phyloP scores from a whole-genome alignment of 2,797 vertebrate genomes.

The Poecilia gillii region DNA sequence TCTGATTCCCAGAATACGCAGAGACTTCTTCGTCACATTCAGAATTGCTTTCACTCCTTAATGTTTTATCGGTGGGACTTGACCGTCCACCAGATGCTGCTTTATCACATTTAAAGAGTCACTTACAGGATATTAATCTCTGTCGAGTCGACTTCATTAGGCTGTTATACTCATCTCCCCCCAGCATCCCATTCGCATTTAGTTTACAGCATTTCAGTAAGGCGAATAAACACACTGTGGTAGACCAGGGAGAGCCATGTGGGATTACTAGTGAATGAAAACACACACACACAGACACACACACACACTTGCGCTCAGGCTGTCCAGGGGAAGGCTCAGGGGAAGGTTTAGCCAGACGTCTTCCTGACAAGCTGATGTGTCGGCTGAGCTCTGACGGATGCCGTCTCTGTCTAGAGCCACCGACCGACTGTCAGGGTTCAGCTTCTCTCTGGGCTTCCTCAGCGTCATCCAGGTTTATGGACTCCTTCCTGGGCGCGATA shows the following conservation, averaged over 20 bases:
- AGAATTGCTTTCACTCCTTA: conserved; percentile 20
- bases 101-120: conserved; percentile 23
- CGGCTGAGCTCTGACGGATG: conserved; percentile 46
- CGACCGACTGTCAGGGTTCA: neutral
- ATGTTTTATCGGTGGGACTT: conserved; percentile 25
- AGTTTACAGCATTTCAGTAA: conserved; percentile 34
- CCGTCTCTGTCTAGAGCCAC: conserved; percentile 17
- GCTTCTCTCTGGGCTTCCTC: conserved; percentile 16
- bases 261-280: conserved; percentile 43
- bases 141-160: conserved; percentile 64
- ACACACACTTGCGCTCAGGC: conserved; percentile 23
- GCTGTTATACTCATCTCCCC: conserved; percentile 52
- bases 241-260: conserved; percentile 1
- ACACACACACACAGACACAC: conserved; percentile 15
- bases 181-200: conserved; percentile 46
- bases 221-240: conserved; percentile 12
- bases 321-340: conserved; percentile 39
- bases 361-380: conserved; percentile 49
- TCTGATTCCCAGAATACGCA: neutral
- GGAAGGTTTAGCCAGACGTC: conserved; percentile 37
- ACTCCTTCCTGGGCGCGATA: neutral
- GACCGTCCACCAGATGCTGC: conserved; percentile 6
- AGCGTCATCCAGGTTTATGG: conserved; percentile 2
- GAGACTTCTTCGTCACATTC: neutral
- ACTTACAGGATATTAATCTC: conserved; percentile 59